Evolutionary conservation across 2,113 vertebrate genomes (phyloP), one percentile per base, ranked within the genome.

Genomic region (Bufo bufo): DNA sequence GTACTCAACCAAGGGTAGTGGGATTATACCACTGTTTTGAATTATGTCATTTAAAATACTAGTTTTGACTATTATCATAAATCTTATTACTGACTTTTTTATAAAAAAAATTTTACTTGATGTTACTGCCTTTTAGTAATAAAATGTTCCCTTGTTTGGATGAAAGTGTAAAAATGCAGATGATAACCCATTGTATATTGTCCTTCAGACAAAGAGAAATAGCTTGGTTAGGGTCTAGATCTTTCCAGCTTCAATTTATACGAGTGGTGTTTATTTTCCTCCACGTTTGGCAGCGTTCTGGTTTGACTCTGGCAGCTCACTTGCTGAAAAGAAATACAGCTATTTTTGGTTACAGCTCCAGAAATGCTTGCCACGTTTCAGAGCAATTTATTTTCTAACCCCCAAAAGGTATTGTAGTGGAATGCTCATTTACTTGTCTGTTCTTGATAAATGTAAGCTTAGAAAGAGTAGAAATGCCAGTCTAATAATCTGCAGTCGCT

Each of bases 351-450:
- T 71, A 33, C 23, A 23, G 52, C 20, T 87, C 33, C 52, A 74
- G 52, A 82, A 82, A 82, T 72, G 17, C 56, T 82, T 87, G 86
- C 86, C 86, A 87, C 65, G 66, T 87, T 82, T 87, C 66, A 82
- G 19, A 87, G 66, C 52, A 49, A 74, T 82, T 74, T 50, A 72
- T 72, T 79, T 77, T 79, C 13, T 65, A 85, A 78, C 20, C 45
- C 59, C 74, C 74, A 65, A 77, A 86, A 86, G 75, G 59, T 49
- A 86, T 85, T 85, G 54, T 85, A 61, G 47, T 86, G 84, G 84
- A 59, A 58, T 75, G 69, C 20, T 59, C 84, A 75, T 71, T 72
- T n/a, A 61, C 71, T 52, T 69, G 61, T 69, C 54, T 59, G 23
- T 13, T 56, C 43, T 47, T 85, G 66, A 74, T 56, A 74, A 61